A percentile compares a stretch with the other conserved stretches of the same genome.
phyloP scores from a whole-genome alignment of 2,113 vertebrate species.

The Baryphthengus martii region DNA sequence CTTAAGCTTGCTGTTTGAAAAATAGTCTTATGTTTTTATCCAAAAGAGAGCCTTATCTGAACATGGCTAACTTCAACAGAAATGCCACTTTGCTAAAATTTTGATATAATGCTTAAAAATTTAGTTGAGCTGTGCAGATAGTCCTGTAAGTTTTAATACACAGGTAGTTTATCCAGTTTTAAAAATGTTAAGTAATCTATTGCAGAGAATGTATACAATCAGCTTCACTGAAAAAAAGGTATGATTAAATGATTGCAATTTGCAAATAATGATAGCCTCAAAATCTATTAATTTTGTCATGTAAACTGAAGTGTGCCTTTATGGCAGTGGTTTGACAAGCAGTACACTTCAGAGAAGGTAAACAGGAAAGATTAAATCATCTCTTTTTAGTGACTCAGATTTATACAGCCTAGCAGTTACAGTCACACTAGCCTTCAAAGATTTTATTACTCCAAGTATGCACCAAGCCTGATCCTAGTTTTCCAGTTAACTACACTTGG shows the following conservation, averaged over 20 bases:
- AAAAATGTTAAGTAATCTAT: background rate
- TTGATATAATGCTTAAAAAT: background rate
- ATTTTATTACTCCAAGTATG: slow-evolving; percentile 34
- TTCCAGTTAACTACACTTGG: slow-evolving; percentile 35
- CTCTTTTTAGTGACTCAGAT: slow-evolving; percentile 41
- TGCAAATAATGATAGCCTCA: background rate
- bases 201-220: background rate
- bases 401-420: background rate
- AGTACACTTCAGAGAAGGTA: background rate
- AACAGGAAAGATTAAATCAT: slow-evolving; percentile 15
- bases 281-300: background rate
- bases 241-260: background rate
- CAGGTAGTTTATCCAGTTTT: background rate
- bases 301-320: background rate
- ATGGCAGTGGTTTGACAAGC: background rate
- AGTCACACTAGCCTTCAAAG: background rate
- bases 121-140: background rate
- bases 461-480: background rate
- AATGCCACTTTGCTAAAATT: background rate
- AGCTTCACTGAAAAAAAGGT: background rate
- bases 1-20: background rate
- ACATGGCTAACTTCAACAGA: background rate
- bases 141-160: background rate
- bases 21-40: background rate
- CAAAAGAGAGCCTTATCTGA: background rate